phyloP scores from a whole-genome alignment of 1,140 invertebrate species.

The Spodoptera litura region DNA sequence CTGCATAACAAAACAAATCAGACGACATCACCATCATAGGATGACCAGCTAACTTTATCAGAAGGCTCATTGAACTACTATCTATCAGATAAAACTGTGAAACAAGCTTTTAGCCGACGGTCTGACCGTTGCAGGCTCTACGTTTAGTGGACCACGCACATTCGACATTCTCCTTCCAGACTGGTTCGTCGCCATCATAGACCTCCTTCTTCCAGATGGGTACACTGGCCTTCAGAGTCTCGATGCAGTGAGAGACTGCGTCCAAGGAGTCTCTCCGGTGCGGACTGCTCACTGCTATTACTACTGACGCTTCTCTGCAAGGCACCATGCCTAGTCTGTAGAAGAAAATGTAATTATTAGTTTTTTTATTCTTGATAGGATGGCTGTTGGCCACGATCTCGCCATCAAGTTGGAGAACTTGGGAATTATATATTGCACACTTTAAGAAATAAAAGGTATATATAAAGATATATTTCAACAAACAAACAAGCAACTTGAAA shows the following conservation, averaged over 20 bases:
- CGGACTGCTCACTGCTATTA: conserved; percentile 95
- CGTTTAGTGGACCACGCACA: conserved; percentile 88
- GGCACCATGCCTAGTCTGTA: conserved; percentile 93
- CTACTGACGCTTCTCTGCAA: conserved; percentile 95
- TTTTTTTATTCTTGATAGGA: too few relatives aligned
- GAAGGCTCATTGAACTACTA: too few relatives aligned
- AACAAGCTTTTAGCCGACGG: neutral
- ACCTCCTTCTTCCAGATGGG: conserved; percentile 99
- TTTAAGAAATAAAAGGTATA: too few relatives aligned
- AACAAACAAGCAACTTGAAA: too few relatives aligned
- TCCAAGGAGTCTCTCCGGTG: conserved; percentile 94
- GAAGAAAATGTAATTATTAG: neutral
- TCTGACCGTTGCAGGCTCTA: conserved; percentile 50
- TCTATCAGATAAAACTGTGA: neutral
- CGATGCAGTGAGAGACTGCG: conserved; percentile 94
- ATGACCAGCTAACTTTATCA: too few relatives aligned
- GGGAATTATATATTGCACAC: too few relatives aligned
- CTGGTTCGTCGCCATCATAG: conserved; percentile 88
- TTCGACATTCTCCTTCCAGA: conserved; percentile 94
- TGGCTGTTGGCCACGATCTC: too few relatives aligned
- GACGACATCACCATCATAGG: too few relatives aligned
- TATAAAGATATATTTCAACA: too few relatives aligned
- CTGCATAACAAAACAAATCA: too few relatives aligned
- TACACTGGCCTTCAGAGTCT: conserved; percentile 94
- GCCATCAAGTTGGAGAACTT: too few relatives aligned